A percentile compares a stretch with the other conserved stretches of the same genome.
Conservation (phyloP, 2,888 invertebrate species). For the Nezara viridula region DNA sequence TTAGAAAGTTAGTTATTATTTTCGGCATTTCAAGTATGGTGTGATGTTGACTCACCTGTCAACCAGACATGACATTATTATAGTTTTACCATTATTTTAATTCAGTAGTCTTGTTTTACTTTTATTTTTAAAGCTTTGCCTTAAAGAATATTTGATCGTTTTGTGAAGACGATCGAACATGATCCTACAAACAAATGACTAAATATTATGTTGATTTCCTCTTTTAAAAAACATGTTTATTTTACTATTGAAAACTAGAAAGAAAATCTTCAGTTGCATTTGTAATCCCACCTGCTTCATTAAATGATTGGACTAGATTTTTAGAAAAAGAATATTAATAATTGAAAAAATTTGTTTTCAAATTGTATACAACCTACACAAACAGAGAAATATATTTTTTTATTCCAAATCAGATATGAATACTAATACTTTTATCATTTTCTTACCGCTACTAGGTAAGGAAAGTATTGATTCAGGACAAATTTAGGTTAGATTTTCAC, state of each 20-base stretch:
- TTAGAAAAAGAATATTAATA: too few relatives aligned
- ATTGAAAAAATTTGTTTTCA: too few relatives aligned
- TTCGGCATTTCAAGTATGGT: too few relatives aligned
- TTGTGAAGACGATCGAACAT: not conserved
- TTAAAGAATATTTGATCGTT: not conserved
- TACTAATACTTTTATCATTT: too few relatives aligned
- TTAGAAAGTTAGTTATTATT: too few relatives aligned
- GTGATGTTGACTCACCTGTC: too few relatives aligned
- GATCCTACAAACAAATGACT: not conserved
- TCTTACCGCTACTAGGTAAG: too few relatives aligned
- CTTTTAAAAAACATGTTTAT: not conserved
- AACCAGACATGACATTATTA: too few relatives aligned
- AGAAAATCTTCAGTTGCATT: not conserved
- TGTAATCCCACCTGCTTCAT: not conserved
- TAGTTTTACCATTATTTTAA: not conserved
- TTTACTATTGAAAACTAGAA: too few relatives aligned
- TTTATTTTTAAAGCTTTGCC: not conserved
- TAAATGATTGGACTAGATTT: not conserved
- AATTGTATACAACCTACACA: too few relatives aligned
- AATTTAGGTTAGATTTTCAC: too few relatives aligned
- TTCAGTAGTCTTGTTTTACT: not conserved
- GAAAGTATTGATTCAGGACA: too few relatives aligned
- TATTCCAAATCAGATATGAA: not conserved
- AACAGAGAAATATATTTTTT: not conserved
- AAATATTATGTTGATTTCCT: not conserved